Conservation (phyloP, 2,113 vertebrate genomes). For the Dasyurus viverrinus region DNA sequence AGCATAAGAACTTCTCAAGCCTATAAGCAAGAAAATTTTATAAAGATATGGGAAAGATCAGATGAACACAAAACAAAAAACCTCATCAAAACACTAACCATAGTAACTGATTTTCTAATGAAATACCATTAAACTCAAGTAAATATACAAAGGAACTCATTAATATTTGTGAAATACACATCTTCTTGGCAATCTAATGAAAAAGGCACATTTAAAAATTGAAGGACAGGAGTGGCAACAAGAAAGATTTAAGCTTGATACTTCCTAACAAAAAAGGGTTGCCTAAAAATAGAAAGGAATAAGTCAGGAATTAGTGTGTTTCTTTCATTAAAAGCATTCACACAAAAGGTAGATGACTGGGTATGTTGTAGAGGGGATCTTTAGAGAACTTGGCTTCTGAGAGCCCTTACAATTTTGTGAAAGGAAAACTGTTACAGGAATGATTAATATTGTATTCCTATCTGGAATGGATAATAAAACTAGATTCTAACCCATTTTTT, state of each 20-base stretch:
- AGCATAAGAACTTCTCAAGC: constrained; percentile 93
- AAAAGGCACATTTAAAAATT: constrained; percentile 2
- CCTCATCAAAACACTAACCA: background rate
- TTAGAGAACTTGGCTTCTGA: background rate
- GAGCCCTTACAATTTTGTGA: background rate
- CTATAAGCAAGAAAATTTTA: constrained; percentile 79
- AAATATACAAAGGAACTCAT: background rate
- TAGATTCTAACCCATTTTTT: constrained; percentile 11
- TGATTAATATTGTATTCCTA: constrained; percentile 27
- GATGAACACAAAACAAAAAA: background rate
- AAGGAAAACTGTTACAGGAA: background rate
- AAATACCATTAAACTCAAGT: constrained; percentile 5
- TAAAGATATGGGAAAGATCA: background rate
- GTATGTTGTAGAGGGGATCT: background rate
- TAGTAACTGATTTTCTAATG: background rate
- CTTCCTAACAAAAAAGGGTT: background rate
- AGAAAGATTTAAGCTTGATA: background rate
- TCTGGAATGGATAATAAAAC: background rate
- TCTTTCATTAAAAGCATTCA: background rate
- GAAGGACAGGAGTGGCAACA: background rate
- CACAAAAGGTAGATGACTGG: background rate
- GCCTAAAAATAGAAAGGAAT: background rate
- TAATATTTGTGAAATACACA: constrained; percentile 13
- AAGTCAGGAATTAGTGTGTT: background rate
- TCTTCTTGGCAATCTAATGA: constrained; percentile 16